These are phyloP conservation scores for Pachycephus smyrnensis DNA, from an alignment of 2,888 invertebrate genomes.

Conservation along the genomic window DNA sequence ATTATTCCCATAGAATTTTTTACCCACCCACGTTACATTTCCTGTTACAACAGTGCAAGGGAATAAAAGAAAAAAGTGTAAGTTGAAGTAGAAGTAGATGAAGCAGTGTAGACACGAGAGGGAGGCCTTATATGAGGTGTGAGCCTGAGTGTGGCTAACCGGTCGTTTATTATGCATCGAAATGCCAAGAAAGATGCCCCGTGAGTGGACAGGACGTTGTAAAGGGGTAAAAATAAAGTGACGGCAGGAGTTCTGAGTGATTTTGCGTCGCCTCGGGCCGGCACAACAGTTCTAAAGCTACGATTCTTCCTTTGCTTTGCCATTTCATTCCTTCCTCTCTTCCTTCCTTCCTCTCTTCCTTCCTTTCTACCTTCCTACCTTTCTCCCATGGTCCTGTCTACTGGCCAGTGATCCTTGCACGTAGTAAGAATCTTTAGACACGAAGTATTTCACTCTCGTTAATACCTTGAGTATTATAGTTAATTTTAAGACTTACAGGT, in stretches of 20 bases:
- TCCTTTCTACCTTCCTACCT: neutral
- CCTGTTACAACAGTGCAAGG: neutral
- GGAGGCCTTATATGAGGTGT: conserved; percentile 3
- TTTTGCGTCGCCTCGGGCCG: conserved; percentile 60
- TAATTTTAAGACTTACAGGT: neutral
- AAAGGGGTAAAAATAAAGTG: conserved; percentile 57
- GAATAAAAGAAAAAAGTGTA: neutral
- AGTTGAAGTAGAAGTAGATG: neutral
- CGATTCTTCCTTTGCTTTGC: neutral
- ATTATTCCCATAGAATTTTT: neutral
- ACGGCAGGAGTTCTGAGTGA: conserved; percentile 59
- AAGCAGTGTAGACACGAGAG: neutral
- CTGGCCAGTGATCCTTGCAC: neutral
- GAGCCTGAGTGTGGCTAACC: conserved; percentile 59
- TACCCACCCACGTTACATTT: neutral
- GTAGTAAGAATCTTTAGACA: neutral
- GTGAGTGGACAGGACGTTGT: conserved; percentile 64
- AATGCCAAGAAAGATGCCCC: conserved; percentile 64
- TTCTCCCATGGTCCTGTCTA: neutral
- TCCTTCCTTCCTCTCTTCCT: neutral
- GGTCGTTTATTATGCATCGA: conserved; percentile 67
- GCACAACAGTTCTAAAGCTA: conserved; percentile 25
- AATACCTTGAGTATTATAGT: neutral
- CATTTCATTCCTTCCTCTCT: neutral
- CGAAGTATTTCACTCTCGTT: neutral